Base-by-base conservation (phyloP, 2,113 vertebrate genomes). In the Engraulis encrasicolus region DNA sequence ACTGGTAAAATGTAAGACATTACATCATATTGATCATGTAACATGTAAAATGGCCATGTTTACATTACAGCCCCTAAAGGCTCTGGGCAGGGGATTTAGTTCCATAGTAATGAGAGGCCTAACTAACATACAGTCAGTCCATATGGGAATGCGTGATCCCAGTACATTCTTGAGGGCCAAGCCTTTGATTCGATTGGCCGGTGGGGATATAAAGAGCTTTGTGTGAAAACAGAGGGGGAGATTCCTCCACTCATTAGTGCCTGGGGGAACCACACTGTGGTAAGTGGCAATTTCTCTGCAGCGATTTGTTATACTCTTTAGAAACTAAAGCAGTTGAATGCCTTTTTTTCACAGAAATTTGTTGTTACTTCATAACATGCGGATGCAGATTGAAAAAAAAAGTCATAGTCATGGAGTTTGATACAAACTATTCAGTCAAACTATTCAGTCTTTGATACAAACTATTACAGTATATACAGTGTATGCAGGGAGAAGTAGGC, bases 181-280 rank as follows among this genome's bases (percentile, higher is more conserved):
- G 66, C 66, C 66, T 18, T 23, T 31, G 15, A 74, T 74, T 34
- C 31, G 66, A 74, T 74, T 74, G 66, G 66, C 66, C 17, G 31
- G 66, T 36, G 11, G 66, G 31, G 34, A 74, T 74, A 74, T 74
- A 74, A 74, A 74, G 66, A 74, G 66, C 66, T 74, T 74, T 74
- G 66, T 74, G 66, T 74, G 31, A 74, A 36, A 74, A 74, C 66
- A 74, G 66, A 31, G 66, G 34, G 12, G 15, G 27, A 36, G 66
- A 74, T 74, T 74, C 66, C 66, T 34, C 66, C 31, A 34, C 66
- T 15, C 34, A 74, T 74, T 74, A 74, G 66, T 74, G 66, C 66
- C 31, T 31, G 66, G 31, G 27, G 19, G 66, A 31, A 74, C 66
- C 66, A 74, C 66, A 74, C 66, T 34, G 23, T 74, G 66, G 66